Conservation (phyloP, 2,113 vertebrate species). For the Poicephalus gulielmi region DNA sequence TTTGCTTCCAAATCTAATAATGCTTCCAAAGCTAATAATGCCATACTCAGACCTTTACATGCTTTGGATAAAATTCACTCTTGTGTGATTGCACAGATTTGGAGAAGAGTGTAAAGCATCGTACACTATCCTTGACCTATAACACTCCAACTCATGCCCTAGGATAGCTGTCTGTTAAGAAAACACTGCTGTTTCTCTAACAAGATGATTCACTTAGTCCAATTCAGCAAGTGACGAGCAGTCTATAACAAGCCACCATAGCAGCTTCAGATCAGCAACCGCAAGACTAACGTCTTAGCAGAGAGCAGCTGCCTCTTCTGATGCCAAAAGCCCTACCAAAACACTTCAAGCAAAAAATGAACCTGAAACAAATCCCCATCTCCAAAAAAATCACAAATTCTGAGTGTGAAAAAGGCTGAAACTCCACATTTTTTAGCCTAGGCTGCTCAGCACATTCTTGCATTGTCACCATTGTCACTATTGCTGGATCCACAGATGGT, state of each 20-base stretch:
- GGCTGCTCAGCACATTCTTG: not conserved
- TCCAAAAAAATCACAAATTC: not conserved
- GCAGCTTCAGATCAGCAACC: not conserved
- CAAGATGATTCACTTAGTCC: not conserved
- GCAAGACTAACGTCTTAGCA: not conserved
- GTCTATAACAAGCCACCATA: not conserved
- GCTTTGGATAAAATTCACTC: not conserved
- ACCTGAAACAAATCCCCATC: not conserved
- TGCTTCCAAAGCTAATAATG: not conserved
- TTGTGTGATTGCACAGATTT: not conserved
- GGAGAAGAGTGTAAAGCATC: not conserved
- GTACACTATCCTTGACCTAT: not conserved
- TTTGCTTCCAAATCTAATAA: not conserved
- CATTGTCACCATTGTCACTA: not conserved
- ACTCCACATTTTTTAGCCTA: not conserved
- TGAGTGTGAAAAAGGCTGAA: not conserved
- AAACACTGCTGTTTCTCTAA: not conserved
- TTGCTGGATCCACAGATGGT: slow-evolving; percentile 27
- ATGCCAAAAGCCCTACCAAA: not conserved
- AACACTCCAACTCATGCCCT: not conserved
- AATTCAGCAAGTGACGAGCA: not conserved
- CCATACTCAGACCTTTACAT: not conserved
- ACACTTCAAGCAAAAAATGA: not conserved
- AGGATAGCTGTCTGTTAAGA: not conserved
- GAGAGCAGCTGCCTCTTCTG: not conserved